Evolutionary conservation across 1,140 invertebrate genomes (phyloP), one percentile per base, ranked within the genome.

Genomic region (Cherax quadricarinatus): DNA sequence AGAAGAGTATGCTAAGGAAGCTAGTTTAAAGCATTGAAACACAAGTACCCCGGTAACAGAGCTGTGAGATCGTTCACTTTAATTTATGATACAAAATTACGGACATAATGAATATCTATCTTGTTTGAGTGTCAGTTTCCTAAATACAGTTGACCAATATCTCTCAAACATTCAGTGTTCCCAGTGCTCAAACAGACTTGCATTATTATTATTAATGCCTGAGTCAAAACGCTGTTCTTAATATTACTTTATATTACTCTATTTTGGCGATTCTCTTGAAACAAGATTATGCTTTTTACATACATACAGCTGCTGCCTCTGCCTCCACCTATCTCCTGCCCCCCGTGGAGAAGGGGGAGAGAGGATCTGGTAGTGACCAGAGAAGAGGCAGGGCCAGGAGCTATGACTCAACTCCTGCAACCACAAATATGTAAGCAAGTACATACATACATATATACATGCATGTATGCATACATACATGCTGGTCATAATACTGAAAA

Each of bases 171-270:
- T 75, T 30, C 70, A 75, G n/a, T n/a, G 21, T 83, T 57, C 51
- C 81, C 81, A 53, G 81, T 83, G 81, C 81, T 83, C 81, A 83
- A 83, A 83, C 21, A 83, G 21, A 53, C 81, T 57, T 83, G 81
- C 24, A 48, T 83, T 83, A 60, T 51, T 83, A 60, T 51, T 51
- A 18, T 83, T 83, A 83, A 83, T 83, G 81, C 81, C 81, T 60
- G 81, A 83, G 81, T 83, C 51, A 51, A 83, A 83, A 83, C 81
- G 57, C 81, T 60, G 51, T 83, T 60, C 49, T 83, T 83, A 24
- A 60, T 6, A 16, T 83, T 83, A 53, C 30, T 57, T 83, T 83
- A n/a, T 1, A 24, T 83, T 83, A n/a, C 14, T 21, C 48, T 12
- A 51, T 51, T 81, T 75, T 30, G 6, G 6, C 9, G 70, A 75